A percentile compares a stretch with the other conserved stretches of the same genome.
These are phyloP conservation scores for Acleris cristana DNA, from an alignment of 2,888 invertebrate species.

Conservation along the genomic window DNA sequence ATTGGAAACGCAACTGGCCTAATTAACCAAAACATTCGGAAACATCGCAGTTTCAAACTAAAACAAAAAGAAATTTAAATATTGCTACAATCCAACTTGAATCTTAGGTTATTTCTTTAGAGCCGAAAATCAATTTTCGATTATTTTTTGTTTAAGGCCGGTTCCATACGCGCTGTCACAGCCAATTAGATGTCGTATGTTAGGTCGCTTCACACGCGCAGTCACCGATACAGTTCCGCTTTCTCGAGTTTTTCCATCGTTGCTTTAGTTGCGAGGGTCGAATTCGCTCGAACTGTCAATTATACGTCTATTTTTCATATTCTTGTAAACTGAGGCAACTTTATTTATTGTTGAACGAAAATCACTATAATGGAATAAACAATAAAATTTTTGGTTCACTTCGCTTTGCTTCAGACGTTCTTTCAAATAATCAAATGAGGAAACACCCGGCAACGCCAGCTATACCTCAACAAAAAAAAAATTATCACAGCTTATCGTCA, in stretches of 20 bases:
- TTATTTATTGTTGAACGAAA: not conserved
- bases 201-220: not conserved
- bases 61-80: not conserved
- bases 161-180: constrained; percentile 12
- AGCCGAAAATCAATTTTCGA: not conserved
- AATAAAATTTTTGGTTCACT: too few species aligned
- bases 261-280: constrained; percentile 4
- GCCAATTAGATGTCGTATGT: constrained; percentile 12
- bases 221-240: not conserved
- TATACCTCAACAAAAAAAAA: too few species aligned
- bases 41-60: not conserved
- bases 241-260: constrained; percentile 8
- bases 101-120: not conserved
- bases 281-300: constrained; percentile 15
- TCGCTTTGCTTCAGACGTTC: too few species aligned
- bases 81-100: not conserved
- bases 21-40: constrained; percentile 4
- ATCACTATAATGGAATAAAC: too few species aligned
- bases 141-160: constrained; percentile 1
- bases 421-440: too few species aligned
- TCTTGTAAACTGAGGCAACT: not conserved
- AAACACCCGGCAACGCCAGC: too few species aligned
- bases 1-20: constrained; percentile 1
- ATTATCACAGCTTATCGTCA: too few species aligned
- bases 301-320: constrained; percentile 1